These are phyloP conservation scores for Trichopria drosophilae DNA, from an alignment of 2,888 invertebrate species.

Conservation along the genomic window DNA sequence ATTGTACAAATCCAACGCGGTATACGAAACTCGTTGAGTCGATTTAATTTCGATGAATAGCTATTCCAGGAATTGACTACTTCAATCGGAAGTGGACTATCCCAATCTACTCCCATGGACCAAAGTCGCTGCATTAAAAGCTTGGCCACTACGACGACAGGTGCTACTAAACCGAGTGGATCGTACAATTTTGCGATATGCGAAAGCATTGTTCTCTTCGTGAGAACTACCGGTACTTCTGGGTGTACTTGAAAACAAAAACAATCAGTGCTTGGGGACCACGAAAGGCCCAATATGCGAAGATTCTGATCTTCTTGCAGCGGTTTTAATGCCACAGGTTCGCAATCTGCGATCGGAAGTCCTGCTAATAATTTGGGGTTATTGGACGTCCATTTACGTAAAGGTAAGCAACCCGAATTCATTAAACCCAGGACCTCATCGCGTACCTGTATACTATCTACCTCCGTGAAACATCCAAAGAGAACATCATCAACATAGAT, in stretches of 20 bases:
- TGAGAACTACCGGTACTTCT: too few relatives aligned
- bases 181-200: too few relatives aligned
- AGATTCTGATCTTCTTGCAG: neutral
- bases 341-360: neutral
- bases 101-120: constrained; percentile 9
- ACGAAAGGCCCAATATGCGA: neutral
- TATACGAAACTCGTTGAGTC: constrained; percentile 3
- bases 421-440: constrained; percentile 7
- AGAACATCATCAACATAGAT: constrained; percentile 12
- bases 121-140: too few relatives aligned
- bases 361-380: neutral
- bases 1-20: constrained; percentile 5
- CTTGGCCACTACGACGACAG: too few relatives aligned
- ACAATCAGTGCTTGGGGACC: neutral
- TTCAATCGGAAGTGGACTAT: too few relatives aligned
- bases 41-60: too few relatives aligned
- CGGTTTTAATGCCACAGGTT: neutral
- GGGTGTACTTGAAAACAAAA: neutral
- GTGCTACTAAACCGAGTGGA: constrained; percentile 9
- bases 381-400: constrained; percentile 14
- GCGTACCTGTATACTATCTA: neutral
- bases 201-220: too few relatives aligned
- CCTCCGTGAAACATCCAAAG: constrained; percentile 1
- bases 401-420: constrained; percentile 5
- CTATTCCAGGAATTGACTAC: too few relatives aligned